Base-by-base conservation (phyloP, 2,888 invertebrate species). In the Lysandra bellargus region DNA sequence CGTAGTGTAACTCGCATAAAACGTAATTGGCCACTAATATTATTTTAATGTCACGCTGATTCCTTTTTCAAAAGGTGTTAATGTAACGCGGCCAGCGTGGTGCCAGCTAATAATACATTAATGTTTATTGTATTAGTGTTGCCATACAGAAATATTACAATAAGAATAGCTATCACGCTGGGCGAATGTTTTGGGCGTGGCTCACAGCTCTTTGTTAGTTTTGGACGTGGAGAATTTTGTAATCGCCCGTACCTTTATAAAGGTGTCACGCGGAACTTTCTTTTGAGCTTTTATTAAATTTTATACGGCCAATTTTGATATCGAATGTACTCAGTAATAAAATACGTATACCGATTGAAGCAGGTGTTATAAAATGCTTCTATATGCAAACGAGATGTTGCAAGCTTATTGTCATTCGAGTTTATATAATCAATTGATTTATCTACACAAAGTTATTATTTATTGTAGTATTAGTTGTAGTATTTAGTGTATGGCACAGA, bases 41-140 rank as follows among this genome's bases (percentile, higher is more conserved):
- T 69, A 69, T 83, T 79, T 84, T 84, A 84, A 85, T 83, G 84
- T 84, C 85, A 85, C 72, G 83, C 84, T 85, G 85, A 86, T 85
- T 84, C 82, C 83, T 85, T 83, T 83, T 80, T 83, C 80, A 83
- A 83, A 85, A 84, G 83, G 83, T 83, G 85, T 84, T 85, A 88
- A 91, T 90, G 92, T 87, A 89, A 89, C 89, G 87, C 87, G 89
- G 89, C 89, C 90, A 90, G 92, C 91, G 88, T 90, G 91, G 89
- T 89, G 92, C 89, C 84, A 85, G 88, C 88, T 94, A 94, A 94
- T 94, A 92, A 93, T 89, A 92, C 84, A 90, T 87, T 92, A 91
- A 93, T 90, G 89, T 90, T 93, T 94, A 94, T 94, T 94, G 91
- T 94, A 94, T 93, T 93, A 94, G 92, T 90, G 91, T 89, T 89